phyloP scores from a whole-genome alignment of 2,888 invertebrate genomes.

The Aspidiotus destructor region DNA sequence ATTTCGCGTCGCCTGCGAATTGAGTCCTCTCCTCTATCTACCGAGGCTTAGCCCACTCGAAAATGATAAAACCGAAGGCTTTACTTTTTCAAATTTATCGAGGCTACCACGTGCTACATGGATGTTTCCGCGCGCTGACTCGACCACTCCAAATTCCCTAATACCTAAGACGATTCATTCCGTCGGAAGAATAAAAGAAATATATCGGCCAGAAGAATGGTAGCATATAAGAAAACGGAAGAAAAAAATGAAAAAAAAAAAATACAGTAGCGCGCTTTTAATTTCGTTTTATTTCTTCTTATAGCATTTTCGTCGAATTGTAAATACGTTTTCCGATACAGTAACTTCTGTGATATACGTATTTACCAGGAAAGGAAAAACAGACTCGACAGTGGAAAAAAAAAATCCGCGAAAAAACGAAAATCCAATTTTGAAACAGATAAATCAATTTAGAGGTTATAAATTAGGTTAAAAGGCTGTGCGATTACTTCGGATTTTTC shows the following conservation, averaged over 20 bases:
- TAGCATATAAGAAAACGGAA: too few species aligned
- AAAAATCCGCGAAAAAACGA: too few species aligned
- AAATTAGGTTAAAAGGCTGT: neutral
- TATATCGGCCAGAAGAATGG: neutral
- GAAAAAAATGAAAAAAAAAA: neutral
- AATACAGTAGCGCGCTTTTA: neutral
- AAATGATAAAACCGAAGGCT: conserved; percentile 15
- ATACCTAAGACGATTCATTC: neutral
- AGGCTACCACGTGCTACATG: neutral
- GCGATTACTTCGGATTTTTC: neutral
- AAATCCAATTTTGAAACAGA: neutral
- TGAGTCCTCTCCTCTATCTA: neutral
- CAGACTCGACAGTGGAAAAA: neutral
- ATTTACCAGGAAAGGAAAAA: neutral
- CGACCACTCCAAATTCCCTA: neutral
- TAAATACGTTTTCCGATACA: neutral
- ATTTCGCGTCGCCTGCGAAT: neutral
- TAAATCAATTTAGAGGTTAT: conserved; percentile 2
- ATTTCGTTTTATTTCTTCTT: neutral
- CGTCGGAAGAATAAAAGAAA: neutral
- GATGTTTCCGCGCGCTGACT: neutral
- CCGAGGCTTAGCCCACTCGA: conserved; percentile 5
- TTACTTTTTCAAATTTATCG: conserved; percentile 13
- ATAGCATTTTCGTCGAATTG: neutral
- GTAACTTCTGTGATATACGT: neutral